Percentiles rank a stretch among this genome's conserved stretches.
These are phyloP conservation scores for Gonioctena quinquepunctata DNA, from an alignment of 1,140 invertebrate species.

Conservation along the genomic window DNA sequence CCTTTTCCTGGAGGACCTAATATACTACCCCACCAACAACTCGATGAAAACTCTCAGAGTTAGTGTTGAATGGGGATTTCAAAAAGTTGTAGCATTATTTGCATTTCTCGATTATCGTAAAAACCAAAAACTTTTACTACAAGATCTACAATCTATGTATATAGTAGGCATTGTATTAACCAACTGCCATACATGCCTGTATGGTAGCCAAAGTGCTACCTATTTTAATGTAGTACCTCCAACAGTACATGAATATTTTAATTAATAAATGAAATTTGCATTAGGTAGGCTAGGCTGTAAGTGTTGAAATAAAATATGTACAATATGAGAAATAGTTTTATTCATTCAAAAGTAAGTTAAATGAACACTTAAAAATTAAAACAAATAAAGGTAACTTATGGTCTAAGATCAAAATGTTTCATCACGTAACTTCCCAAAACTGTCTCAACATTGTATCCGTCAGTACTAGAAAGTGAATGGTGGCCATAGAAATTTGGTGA, in stretches of 20 bases:
- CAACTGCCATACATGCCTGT: conserved; percentile 32
- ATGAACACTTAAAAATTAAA: too few relatives aligned
- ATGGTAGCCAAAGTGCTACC: conserved; percentile 21
- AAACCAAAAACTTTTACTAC: conserved; percentile 30
- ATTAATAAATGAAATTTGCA: too few relatives aligned
- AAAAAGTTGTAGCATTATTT: conserved; percentile 24
- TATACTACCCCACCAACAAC: neutral
- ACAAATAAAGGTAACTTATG: too few relatives aligned
- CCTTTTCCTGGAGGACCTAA: neutral
- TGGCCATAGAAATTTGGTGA: too few relatives aligned
- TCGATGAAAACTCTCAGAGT: neutral
- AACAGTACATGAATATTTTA: neutral
- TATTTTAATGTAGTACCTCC: neutral
- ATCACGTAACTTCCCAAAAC: too few relatives aligned
- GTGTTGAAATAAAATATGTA: neutral
- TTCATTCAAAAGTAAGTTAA: too few relatives aligned
- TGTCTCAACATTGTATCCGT: too few relatives aligned
- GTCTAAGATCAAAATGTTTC: too few relatives aligned
- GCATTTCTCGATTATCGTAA: conserved; percentile 28
- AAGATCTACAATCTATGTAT: conserved; percentile 25
- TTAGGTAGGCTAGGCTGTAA: too few relatives aligned
- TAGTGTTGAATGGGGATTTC: conserved; percentile 30
- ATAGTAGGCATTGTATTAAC: conserved; percentile 14
- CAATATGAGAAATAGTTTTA: too few relatives aligned
- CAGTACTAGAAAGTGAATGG: too few relatives aligned